Evolutionary conservation across 2,113 vertebrate species (phyloP).

Genomic region (Sialia sialis): DNA sequence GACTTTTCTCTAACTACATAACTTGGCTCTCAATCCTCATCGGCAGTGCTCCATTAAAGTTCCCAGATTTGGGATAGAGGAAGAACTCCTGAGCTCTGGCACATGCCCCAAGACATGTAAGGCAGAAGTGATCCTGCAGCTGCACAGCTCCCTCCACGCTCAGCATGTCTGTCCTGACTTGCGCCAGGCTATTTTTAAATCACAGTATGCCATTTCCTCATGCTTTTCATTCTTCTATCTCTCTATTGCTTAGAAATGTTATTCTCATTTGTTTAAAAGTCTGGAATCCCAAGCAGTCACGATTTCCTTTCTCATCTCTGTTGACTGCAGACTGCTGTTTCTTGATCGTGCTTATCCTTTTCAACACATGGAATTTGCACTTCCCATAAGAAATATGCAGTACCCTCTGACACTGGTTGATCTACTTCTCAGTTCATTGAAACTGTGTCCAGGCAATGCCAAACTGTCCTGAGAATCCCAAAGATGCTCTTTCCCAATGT

Average conservation of each 20-base stretch:
- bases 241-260: background rate
- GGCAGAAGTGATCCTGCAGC: background rate
- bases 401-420: background rate
- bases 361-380: background rate
- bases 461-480: background rate
- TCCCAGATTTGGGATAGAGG: background rate
- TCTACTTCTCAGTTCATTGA: background rate
- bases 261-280: slow-evolving; percentile 22
- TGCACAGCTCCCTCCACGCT: background rate
- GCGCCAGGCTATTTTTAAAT: slow-evolving; percentile 17
- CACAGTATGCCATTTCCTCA: slow-evolving; percentile 44
- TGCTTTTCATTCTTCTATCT: slow-evolving; percentile 41
- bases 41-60: background rate
- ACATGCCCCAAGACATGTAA: background rate
- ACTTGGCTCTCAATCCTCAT: background rate
- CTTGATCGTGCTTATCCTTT: fast-evolving
- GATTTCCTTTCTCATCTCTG: background rate
- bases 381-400: background rate
- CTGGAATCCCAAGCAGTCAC: background rate
- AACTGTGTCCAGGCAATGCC: background rate
- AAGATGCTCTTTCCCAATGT: background rate
- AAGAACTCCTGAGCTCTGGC: background rate
- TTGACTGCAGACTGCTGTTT: background rate
- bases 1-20: background rate
- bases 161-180: background rate